Base-by-base conservation (phyloP, 2,797 vertebrate genomes). In the Esox lucius region DNA sequence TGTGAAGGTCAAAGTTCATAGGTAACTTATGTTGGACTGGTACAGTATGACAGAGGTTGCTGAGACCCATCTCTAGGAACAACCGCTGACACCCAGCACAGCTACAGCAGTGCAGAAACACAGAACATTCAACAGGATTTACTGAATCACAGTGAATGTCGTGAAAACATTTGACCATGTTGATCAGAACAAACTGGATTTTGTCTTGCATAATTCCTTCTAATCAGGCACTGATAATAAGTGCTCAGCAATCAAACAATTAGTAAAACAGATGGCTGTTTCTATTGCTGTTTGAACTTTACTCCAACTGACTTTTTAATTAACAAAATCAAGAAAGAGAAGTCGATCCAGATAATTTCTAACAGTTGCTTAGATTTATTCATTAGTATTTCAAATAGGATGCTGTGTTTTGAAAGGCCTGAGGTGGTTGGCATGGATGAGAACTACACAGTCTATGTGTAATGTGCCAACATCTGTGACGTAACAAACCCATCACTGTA, bases 91-190 rank as follows among this genome's bases (percentile, higher is more conserved):
- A 87, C 69, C 64, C 51, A 28, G 75, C 46, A 56, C 2, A 2
- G 64, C 22, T 65, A 5, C 13, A 65, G 75, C 77, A 33, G 11
- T 33, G 59, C 59, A 62, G 22, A 5, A 42, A 39, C n/a, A 24
- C 24, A 49, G 13, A 68, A 68, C 67, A 24, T 22, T 5, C 28
- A 67, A 56, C 31, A 74, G 78, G 70, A 84, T 87, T 87, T 84
- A 87, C 76, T 84, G 70, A 83, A 71, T 72, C 31, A 19, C 49
- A 69, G 51, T 81, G 73, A 85, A 53, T 53, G 51, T 53, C 19
- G 3, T 48, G 42, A 13, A 12, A 22, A 31, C 12, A 28, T 48
- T 48, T 7, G 5, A 51, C 46, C 7, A 24, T 22, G 12, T 24
- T 24, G 51, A 53, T 53, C 15, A 53, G 51, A 53, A 19, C 1